phyloP scores from a whole-genome alignment of 2,888 invertebrate species.

The Oscheius sp. region DNA sequence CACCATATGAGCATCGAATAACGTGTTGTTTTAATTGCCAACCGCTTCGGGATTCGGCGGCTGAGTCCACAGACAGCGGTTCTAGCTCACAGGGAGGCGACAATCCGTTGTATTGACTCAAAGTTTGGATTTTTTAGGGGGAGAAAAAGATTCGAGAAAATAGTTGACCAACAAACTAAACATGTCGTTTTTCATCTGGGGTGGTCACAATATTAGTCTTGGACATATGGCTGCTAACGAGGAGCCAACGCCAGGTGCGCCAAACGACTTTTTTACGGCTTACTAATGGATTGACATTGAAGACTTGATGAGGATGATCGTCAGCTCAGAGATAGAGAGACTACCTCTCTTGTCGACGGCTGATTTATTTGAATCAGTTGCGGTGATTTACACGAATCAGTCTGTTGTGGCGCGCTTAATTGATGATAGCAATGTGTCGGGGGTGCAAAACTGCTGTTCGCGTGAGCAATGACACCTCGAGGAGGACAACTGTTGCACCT shows the following conservation, averaged over 20 bases:
- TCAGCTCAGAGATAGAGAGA: background rate
- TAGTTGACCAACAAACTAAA: background rate
- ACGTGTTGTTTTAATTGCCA: slow-evolving; percentile 31
- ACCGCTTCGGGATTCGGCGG: background rate
- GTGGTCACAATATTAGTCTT: slow-evolving; percentile 26
- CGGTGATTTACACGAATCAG: slow-evolving; percentile 30
- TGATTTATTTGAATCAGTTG: slow-evolving; percentile 27
- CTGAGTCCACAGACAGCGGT: background rate
- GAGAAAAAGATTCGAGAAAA: background rate
- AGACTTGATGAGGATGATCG: background rate
- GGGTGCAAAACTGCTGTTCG: slow-evolving; percentile 29
- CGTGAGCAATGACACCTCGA: slow-evolving; percentile 22
- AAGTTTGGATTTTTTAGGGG: background rate
- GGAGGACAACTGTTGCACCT: slow-evolving; percentile 23
- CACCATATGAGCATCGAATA: slow-evolving; percentile 30
- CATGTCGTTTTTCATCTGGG: background rate
- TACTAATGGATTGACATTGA: slow-evolving; percentile 27
- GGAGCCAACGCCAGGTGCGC: slow-evolving; percentile 29
- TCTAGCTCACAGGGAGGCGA: no score
- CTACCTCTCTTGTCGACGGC: background rate
- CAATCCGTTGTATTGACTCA: background rate
- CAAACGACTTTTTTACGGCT: slow-evolving; percentile 30
- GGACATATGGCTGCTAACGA: slow-evolving; percentile 25
- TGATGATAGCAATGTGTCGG: slow-evolving; percentile 27
- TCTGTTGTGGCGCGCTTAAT: slow-evolving; percentile 23